A percentile compares a stretch with the other conserved stretches of the same genome.
These are phyloP conservation scores for Petrocephalus sullivani DNA, from an alignment of 2,797 vertebrate genomes.

Conservation along the genomic window DNA sequence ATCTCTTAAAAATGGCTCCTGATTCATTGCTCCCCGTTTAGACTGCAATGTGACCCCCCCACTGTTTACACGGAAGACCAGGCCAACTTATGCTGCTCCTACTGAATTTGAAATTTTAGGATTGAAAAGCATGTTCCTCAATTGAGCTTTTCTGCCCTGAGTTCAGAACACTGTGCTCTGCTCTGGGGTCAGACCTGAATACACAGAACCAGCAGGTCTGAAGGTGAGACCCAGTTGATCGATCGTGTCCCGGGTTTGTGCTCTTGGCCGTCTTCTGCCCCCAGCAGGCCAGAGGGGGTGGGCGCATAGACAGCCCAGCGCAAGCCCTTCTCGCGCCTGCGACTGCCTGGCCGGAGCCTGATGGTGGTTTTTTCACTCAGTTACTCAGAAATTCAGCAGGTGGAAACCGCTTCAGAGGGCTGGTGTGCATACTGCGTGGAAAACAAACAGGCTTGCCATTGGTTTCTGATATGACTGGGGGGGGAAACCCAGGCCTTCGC, in stretches of 20 bases:
- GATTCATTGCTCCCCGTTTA: not conserved
- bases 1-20: not conserved
- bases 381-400: not conserved
- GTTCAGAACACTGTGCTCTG: not conserved
- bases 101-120: not conserved
- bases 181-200: not conserved
- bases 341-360: not conserved
- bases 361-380: not conserved
- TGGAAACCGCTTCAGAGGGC: not conserved
- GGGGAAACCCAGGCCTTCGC: not conserved
- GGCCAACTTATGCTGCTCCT: not conserved
- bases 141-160: not conserved
- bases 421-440: not conserved
- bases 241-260: not conserved
- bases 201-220: not conserved
- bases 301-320: not conserved
- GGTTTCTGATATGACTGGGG: conserved; percentile 1
- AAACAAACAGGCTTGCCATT: not conserved
- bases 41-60: not conserved
- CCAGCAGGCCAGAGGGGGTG: not conserved
- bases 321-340: not conserved
- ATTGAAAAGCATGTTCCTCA: not conserved
- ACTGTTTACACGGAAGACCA: not conserved
- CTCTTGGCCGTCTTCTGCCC: not conserved
- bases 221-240: not conserved